Conservation (phyloP, 2,797 vertebrate genomes). For the Scomberomorus guttatus region DNA sequence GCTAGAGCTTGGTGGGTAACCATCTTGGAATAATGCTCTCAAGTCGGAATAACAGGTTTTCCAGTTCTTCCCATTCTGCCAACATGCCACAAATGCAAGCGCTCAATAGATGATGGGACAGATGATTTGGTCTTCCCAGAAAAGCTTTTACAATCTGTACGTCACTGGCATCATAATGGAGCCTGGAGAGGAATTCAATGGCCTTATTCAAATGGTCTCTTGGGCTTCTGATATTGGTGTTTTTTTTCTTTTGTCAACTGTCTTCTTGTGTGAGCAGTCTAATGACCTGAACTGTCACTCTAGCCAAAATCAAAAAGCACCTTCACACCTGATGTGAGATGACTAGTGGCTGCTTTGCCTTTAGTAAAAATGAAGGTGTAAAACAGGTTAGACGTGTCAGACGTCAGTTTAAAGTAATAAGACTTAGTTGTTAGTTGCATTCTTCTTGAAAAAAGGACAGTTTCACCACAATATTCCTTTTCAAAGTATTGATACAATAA, state of each 20-base stretch:
- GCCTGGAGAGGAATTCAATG: constrained; percentile 9
- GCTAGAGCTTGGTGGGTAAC: background rate
- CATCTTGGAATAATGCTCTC: no score
- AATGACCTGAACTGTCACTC: constrained; percentile 33
- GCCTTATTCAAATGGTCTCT: constrained; percentile 29
- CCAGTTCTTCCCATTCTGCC: background rate
- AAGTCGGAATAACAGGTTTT: background rate
- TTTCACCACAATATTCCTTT: constrained; percentile 1
- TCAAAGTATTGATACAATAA: background rate
- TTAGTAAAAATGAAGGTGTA: background rate
- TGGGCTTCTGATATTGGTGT: constrained; percentile 2
- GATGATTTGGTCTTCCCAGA: background rate
- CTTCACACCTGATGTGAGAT: constrained; percentile 43
- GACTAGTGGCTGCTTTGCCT: background rate
- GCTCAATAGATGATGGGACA: background rate
- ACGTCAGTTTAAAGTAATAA: background rate
- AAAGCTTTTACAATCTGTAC: background rate
- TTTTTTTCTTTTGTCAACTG: constrained; percentile 10
- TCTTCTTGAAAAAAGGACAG: background rate
- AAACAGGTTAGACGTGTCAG: background rate
- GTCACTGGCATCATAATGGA: background rate
- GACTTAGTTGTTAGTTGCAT: background rate
- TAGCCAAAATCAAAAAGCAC: constrained; percentile 25
- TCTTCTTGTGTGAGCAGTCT: constrained; percentile 14
- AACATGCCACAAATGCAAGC: no score